phyloP scores from a whole-genome alignment of 2,797 vertebrate genomes.

The Uromys caudimaculatus region DNA sequence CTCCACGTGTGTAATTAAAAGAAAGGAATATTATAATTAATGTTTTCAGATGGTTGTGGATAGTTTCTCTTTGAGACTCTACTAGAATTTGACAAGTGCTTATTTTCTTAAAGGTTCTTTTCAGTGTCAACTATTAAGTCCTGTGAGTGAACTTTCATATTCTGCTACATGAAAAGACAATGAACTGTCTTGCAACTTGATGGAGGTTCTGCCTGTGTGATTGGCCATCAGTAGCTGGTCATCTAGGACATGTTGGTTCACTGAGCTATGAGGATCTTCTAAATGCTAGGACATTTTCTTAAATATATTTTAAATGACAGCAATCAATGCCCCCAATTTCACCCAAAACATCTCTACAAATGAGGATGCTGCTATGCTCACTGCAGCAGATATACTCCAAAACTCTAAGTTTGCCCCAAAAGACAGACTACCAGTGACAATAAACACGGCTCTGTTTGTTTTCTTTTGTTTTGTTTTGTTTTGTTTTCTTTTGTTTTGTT shows the following conservation, averaged over 20 bases:
- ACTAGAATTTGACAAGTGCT: slow-evolving; percentile 49
- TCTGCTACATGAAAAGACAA: background rate
- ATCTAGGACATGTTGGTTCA: background rate
- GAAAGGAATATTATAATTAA: background rate
- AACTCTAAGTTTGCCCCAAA: slow-evolving; percentile 39
- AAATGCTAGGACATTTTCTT: slow-evolving; percentile 25
- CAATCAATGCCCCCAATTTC: slow-evolving; percentile 20
- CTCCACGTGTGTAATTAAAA: slow-evolving; percentile 10
- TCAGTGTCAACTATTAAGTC: slow-evolving; percentile 28
- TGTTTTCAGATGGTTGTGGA: slow-evolving; percentile 20
- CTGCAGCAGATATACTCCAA: background rate
- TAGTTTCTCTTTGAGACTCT: slow-evolving; percentile 38
- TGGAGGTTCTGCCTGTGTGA: background rate
- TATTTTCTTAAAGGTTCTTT: slow-evolving; percentile 67
- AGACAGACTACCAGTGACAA: background rate
- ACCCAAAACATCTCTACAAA: slow-evolving; percentile 40
- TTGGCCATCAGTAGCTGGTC: background rate
- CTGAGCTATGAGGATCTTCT: background rate
- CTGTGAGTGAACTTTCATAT: slow-evolving; percentile 30
- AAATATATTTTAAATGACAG: background rate
- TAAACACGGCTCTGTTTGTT: background rate
- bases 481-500: background rate
- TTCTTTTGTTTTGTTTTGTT: too few species aligned
- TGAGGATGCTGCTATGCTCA: background rate
- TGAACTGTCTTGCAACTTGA: background rate